A percentile compares a stretch with the other conserved stretches of the same genome.
Evolutionary conservation across 1,140 invertebrate genomes (phyloP).

Genomic region (Hylyphantes graminicola): DNA sequence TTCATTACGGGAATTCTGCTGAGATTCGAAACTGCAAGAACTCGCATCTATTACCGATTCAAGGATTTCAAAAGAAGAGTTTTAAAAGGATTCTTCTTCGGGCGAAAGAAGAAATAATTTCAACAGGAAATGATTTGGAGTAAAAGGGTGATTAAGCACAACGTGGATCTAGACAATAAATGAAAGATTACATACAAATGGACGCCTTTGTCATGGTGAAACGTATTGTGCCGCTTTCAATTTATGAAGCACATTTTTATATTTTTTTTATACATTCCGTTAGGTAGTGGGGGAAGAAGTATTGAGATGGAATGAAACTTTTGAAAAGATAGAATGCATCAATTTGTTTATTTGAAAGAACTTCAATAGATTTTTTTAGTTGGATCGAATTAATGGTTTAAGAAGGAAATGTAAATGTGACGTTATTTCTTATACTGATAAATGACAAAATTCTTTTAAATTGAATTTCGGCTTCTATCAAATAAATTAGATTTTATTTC

Average conservation of each 20-base stretch:
- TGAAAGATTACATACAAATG: slow-evolving; percentile 42
- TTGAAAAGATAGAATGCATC: slow-evolving; percentile 5
- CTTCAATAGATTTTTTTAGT: slow-evolving; percentile 18
- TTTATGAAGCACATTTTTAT: slow-evolving; percentile 30
- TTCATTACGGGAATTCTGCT: slow-evolving; percentile 37
- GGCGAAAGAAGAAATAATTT: slow-evolving; percentile 5
- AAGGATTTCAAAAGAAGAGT: slow-evolving; percentile 34
- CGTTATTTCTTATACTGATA: too few relatives aligned
- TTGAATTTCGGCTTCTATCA: too few relatives aligned
- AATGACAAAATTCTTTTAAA: too few relatives aligned
- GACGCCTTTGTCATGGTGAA: slow-evolving; percentile 28
- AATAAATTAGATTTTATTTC: too few relatives aligned
- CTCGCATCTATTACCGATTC: slow-evolving; percentile 38
- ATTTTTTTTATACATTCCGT: slow-evolving; percentile 4
- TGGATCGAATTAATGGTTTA: too few relatives aligned
- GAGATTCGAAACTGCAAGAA: slow-evolving; percentile 36
- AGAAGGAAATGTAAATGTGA: too few relatives aligned
- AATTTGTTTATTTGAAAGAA: slow-evolving; percentile 23
- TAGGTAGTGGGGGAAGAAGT: slow-evolving; percentile 1
- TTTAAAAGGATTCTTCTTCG: not conserved
- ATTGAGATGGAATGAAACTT: slow-evolving; percentile 12
- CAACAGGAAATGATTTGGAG: slow-evolving; percentile 39
- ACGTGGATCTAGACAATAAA: slow-evolving; percentile 36
- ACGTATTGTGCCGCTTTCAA: slow-evolving; percentile 45
- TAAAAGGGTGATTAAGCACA: slow-evolving; percentile 40